phyloP scores from a whole-genome alignment of 2,797 vertebrate genomes.

The Nannoperca australis region DNA sequence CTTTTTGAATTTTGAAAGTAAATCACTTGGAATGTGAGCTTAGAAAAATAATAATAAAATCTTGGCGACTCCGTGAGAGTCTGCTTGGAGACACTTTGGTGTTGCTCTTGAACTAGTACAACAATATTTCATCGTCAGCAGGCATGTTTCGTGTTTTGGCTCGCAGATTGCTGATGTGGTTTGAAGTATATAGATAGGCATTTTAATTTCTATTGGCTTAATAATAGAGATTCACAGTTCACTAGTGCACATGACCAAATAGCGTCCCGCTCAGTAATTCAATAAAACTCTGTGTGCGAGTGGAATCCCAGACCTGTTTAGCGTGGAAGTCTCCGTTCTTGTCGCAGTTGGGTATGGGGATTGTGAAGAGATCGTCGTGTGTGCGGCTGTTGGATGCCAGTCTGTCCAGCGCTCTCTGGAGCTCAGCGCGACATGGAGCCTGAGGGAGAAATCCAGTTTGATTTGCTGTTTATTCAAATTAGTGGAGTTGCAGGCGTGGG shows the following conservation, averaged over 20 bases:
- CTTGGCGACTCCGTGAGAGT: conserved; percentile 58
- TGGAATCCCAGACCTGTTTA: conserved; percentile 89
- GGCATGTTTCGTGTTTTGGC: conserved; percentile 60
- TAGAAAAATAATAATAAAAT: conserved; percentile 62
- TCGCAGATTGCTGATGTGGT: conserved; percentile 47
- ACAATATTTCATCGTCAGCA: conserved; percentile 61
- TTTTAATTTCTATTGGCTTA: conserved; percentile 60
- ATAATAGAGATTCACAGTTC: conserved; percentile 41
- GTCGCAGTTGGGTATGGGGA: conserved; percentile 96
- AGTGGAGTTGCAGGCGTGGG: not conserved
- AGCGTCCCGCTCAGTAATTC: conserved; percentile 20
- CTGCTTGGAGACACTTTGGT: conserved; percentile 62
- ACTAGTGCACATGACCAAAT: conserved; percentile 20
- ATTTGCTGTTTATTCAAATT: conserved; percentile 3
- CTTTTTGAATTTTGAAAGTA: conserved; percentile 44
- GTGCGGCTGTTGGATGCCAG: conserved; percentile 91
- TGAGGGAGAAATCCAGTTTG: conserved; percentile 63
- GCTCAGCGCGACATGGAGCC: conserved; percentile 92
- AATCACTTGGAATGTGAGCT: conserved; percentile 64
- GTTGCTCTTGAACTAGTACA: conserved; percentile 66
- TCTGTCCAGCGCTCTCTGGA: conserved; percentile 91
- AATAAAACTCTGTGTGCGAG: conserved; percentile 16
- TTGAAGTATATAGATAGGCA: conserved; percentile 49
- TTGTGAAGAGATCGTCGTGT: conserved; percentile 92
- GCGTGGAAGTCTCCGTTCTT: conserved; percentile 94